A percentile compares a stretch with the other conserved stretches of the same genome.
These are phyloP conservation scores for Echiichthys vipera DNA, from an alignment of 2,797 vertebrate species.

Conservation along the genomic window DNA sequence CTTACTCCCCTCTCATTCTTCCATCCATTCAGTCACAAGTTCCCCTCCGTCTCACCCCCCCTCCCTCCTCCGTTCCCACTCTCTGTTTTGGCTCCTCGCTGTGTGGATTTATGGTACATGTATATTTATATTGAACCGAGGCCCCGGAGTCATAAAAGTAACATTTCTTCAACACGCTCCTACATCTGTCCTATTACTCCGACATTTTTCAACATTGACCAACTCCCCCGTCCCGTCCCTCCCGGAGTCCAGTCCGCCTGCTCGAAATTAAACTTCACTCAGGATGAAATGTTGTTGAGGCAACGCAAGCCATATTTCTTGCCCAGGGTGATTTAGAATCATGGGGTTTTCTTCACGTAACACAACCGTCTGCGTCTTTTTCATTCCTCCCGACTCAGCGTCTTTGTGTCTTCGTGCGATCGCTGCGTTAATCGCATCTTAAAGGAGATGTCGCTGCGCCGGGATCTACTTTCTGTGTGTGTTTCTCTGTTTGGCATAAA, in stretches of 20 bases:
- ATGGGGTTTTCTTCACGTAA: conserved; percentile 26
- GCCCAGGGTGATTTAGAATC: conserved; percentile 13
- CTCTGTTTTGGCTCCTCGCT: conserved; percentile 58
- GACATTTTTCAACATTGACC: conserved; percentile 56
- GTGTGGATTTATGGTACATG: conserved; percentile 69
- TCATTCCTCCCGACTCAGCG: no score
- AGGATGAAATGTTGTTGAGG: conserved; percentile 46
- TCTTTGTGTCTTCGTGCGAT: conserved; percentile 26
- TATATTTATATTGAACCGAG: conserved; percentile 77
- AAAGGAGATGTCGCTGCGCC: conserved; percentile 20
- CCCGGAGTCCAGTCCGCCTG: conserved; percentile 33
- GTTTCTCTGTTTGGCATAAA: conserved; percentile 39
- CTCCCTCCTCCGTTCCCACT: neutral
- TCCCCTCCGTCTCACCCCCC: neutral
- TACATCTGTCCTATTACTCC: conserved; percentile 76
- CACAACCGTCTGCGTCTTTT: conserved; percentile 23
- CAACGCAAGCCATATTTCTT: conserved; percentile 47
- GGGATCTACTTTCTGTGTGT: conserved; percentile 19
- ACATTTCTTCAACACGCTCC: conserved; percentile 73
- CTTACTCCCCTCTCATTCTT: conserved; percentile 32
- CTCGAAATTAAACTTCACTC: conserved; percentile 35
- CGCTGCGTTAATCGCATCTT: conserved; percentile 31
- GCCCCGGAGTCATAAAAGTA: conserved; percentile 77
- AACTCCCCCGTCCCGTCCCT: neutral
- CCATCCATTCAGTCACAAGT: conserved; percentile 30